A percentile compares a stretch with the other conserved stretches of the same genome.
Conservation (phyloP, 2,888 invertebrate genomes). For the Microplitis deprimator region DNA sequence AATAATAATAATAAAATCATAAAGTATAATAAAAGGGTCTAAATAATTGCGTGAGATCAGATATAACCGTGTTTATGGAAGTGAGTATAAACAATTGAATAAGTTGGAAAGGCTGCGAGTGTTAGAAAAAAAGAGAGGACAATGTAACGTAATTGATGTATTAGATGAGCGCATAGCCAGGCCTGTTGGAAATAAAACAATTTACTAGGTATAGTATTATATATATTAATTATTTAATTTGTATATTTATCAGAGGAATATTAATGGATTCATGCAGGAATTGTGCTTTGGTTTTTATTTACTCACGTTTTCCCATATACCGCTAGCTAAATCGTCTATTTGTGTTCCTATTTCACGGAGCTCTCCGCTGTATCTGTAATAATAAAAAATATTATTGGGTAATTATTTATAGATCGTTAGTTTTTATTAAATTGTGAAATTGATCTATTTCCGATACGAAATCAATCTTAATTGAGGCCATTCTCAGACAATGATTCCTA, state of each 20-base stretch:
- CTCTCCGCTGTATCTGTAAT: conserved; percentile 90
- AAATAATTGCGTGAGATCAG: conserved; percentile 62
- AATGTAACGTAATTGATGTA: conserved; percentile 65
- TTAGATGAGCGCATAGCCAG: conserved; percentile 64
- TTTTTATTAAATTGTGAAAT: too few relatives aligned
- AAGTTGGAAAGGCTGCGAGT: conserved; percentile 56
- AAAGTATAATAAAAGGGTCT: conserved; percentile 49
- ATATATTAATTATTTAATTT: conserved; percentile 20
- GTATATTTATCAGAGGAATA: neutral
- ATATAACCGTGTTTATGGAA: conserved; percentile 63
- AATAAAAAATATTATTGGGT: neutral
- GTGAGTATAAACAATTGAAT: conserved; percentile 55
- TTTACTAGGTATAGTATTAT: conserved; percentile 43
- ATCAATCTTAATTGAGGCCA: too few relatives aligned
- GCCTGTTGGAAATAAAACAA: conserved; percentile 66
- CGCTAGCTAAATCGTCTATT: conserved; percentile 89
- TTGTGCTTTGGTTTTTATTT: neutral
- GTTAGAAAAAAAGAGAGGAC: conserved; percentile 60
- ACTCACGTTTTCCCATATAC: conserved; percentile 94
- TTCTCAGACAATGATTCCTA: too few relatives aligned
- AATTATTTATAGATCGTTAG: too few relatives aligned
- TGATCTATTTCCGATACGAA: too few relatives aligned
- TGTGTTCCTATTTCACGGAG: conserved; percentile 88
- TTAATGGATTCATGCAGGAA: neutral
- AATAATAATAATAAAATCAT: conserved; percentile 53